Evolutionary conservation across 2,888 invertebrate genomes (phyloP).

Genomic region (Ariolimax columbianus): DNA sequence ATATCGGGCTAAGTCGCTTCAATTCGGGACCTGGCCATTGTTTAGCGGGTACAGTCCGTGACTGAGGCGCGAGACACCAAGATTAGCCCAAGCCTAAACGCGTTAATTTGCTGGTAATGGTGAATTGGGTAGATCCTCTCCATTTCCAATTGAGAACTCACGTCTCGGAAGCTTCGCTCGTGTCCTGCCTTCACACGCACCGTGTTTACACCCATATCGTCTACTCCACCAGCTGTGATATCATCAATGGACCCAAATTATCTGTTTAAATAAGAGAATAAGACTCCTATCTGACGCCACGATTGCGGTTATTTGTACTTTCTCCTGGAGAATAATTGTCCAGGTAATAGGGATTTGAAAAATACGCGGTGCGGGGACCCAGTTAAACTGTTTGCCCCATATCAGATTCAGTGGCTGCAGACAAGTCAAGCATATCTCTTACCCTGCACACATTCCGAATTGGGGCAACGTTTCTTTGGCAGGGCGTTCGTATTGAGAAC

Average conservation of each 20-base stretch:
- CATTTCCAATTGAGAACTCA: constrained; percentile 42
- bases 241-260: constrained; percentile 21
- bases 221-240: not conserved
- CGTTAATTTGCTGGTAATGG: constrained; percentile 54
- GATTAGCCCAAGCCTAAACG: constrained; percentile 53
- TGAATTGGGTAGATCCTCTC: constrained; percentile 27
- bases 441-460: not conserved
- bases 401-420: not conserved
- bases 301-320: constrained; percentile 27
- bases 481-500: not conserved
- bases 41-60: constrained; percentile 20
- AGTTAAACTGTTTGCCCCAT: not conserved
- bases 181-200: constrained; percentile 27
- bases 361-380: not conserved
- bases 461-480: not conserved
- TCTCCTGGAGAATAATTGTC: not conserved
- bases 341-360: not conserved
- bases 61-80: constrained; percentile 11
- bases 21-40: not conserved
- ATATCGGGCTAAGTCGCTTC: not conserved
- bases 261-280: not conserved
- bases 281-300: not conserved
- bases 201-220: constrained; percentile 21
- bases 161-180: constrained; percentile 42
- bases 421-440: not conserved